Base-by-base conservation (phyloP, 2,888 invertebrate species). In the Pristionchus exspectatus region DNA sequence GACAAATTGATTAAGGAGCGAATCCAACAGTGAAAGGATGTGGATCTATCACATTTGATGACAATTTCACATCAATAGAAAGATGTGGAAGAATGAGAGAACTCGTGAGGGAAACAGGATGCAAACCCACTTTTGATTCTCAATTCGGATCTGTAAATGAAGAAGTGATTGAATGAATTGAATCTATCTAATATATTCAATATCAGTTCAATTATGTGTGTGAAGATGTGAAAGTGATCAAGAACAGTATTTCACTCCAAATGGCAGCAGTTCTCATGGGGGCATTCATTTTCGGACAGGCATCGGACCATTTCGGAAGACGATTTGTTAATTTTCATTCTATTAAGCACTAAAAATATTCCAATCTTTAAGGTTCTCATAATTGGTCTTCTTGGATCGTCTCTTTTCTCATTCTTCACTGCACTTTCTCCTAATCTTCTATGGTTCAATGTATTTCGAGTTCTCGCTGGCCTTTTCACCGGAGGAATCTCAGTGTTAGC, bases 251-350 rank as follows among this genome's bases (percentile, higher is more conserved):
- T n/a, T 92, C 93, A 21, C 88, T 92, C 54, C 93, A 94, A 91
- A 93, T 94, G 93, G n/a, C 93, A 2, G 94, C 94, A 4, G 94
- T 94, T 3, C 90, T 94, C 16, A 38, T 92, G 14, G 94, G 94
- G 27, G 92, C 93, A 1, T 91, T 93, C 7, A 90, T 93, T 44
- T 94, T 94, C 86, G 94, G 94, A n/a, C 94, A 94, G 56, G 83
- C 93, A 14, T 92, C 92, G 50, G 94, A 94, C 86, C 91, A 90
- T 16, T 94, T 92, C 81, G 94, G 94, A 56, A 90, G 94, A 74
- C 90, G 90, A 69, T 86, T 66, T 44, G 91, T 91, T 18, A 24
- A 4, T 24, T 85, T 27, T 50, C 5, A 14, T 30, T 38, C 38
- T 21, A 30, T 16, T 21, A 21, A 30, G 9, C 74, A 24, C 74